phyloP scores from a whole-genome alignment of 1,140 invertebrate genomes.

The Drosophila ficusphila region DNA sequence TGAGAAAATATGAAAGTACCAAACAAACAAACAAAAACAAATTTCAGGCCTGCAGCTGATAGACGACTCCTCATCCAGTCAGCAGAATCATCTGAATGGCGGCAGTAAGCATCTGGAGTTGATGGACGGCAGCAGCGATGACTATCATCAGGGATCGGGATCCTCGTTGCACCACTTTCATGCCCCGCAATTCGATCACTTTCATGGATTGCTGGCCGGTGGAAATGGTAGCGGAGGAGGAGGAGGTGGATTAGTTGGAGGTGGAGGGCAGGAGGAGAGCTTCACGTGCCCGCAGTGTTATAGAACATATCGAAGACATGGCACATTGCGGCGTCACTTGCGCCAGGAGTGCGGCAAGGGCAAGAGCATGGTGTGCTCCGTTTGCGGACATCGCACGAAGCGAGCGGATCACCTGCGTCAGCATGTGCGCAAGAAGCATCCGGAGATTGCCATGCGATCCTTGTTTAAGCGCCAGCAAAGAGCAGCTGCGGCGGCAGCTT shows the following conservation, averaged over 20 bases:
- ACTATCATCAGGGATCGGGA: slow-evolving; percentile 50
- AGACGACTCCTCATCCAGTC: slow-evolving; percentile 48
- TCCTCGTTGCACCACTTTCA: slow-evolving; percentile 39
- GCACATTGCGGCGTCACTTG: slow-evolving; percentile 86
- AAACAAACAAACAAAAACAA: slow-evolving; percentile 78
- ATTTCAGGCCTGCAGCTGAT: slow-evolving; percentile 72
- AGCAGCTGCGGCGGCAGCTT: slow-evolving; percentile 29
- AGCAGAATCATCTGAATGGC: slow-evolving; percentile 51
- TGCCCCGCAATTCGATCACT: slow-evolving; percentile 62
- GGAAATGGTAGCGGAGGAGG: slow-evolving; percentile 6
- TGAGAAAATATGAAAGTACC: slow-evolving; percentile 50
- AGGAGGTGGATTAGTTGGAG: neutral
- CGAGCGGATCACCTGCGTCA: slow-evolving; percentile 85
- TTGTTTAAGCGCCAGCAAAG: slow-evolving; percentile 71
- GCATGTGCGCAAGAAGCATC: slow-evolving; percentile 84
- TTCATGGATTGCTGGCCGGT: slow-evolving; percentile 44
- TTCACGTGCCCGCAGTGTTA: slow-evolving; percentile 86
- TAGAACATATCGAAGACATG: slow-evolving; percentile 86
- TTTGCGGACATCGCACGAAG: slow-evolving; percentile 85
- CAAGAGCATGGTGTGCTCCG: slow-evolving; percentile 85
- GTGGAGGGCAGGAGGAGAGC: slow-evolving; percentile 63
- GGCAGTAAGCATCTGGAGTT: slow-evolving; percentile 56
- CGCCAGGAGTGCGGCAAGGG: slow-evolving; percentile 86
- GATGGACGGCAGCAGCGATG: slow-evolving; percentile 38
- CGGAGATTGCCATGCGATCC: slow-evolving; percentile 81